phyloP scores from a whole-genome alignment of 1,140 invertebrate species.

The Spodoptera litura region DNA sequence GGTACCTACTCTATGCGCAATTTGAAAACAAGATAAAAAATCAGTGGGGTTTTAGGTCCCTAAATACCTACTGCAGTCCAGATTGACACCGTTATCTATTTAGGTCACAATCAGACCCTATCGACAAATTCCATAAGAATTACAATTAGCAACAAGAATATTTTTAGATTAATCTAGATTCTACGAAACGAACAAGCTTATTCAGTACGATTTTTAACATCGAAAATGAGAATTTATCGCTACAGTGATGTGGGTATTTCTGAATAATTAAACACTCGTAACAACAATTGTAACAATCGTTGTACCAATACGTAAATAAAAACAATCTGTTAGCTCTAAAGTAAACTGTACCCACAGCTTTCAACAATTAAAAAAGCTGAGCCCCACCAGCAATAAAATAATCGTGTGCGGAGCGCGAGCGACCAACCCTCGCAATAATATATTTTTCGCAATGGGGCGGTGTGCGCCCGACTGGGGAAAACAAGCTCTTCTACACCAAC shows the following conservation, averaged over 20 bases:
- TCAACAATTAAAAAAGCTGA: conserved; percentile 49
- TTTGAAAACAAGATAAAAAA: too few species aligned
- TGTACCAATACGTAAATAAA: neutral
- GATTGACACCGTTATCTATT: too few species aligned
- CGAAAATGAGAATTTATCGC: too few species aligned
- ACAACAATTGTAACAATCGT: neutral
- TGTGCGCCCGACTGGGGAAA: conserved; percentile 62
- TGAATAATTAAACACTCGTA: neutral
- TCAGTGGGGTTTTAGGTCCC: too few species aligned
- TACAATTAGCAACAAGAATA: too few species aligned
- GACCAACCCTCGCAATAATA: conserved; percentile 72
- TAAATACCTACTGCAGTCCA: too few species aligned
- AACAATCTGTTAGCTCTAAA: neutral
- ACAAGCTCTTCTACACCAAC: conserved; percentile 44
- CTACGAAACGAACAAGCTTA: too few species aligned
- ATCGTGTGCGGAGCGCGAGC: conserved; percentile 55
- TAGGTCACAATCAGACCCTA: too few species aligned
- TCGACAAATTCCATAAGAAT: too few species aligned
- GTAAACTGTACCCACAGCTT: conserved; percentile 14
- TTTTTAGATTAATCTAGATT: too few species aligned
- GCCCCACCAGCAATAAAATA: conserved; percentile 69
- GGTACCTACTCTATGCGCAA: too few species aligned
- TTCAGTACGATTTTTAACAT: too few species aligned
- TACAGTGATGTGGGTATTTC: neutral
- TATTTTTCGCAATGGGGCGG: conserved; percentile 73